Evolutionary conservation across 53 echinoderm and acorn worm genomes (phyloP), one percentile per base, ranked within the genome.

Genomic region (Holothuria leucospilota): DNA sequence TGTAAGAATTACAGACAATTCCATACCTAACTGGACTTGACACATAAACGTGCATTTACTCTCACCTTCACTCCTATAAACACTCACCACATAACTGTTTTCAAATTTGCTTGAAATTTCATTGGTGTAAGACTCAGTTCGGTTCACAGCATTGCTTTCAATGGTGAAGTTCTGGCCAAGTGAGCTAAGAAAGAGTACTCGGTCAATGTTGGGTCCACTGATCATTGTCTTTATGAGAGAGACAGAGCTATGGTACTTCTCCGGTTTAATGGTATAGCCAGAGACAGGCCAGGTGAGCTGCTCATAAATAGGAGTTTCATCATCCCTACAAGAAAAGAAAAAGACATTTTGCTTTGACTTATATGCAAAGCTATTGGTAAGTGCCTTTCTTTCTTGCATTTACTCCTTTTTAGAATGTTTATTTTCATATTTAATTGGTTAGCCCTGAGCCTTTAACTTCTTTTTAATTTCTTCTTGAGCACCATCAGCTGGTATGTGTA

Each of bases 291-390:
- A 94, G 49, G 91, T 69, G 28, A 96, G 51, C 94, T 96, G 96
- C 84, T 90, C 79, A 88, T 93, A 94, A 67, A 96, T 62, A 16
- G 94, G 93, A 24, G 96, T 96, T 88, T 96, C 96, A 68, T 91
- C 84, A 74, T 96, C 96, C 96, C 96, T 96, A 68, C 27, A 69
- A 82, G 21, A 61, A 68, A 16, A 39, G 11, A 6, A 3, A 7
- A 26, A 64, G 65, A 7, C 11, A 46, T 46, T 46, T 46, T 8
- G 46, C 8, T 9, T 46, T 46, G 11, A 9, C 3, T 8, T 4
- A 7, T 7, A 11, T 46, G 46, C 46, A 46, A 46, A 46, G 11
- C 46, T 0, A 46, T 0, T 46, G 46, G 8, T 4, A 46, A 46
- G 46, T 46, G 46, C 8, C 11, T 46, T 46, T 9, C 46, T 9